Evolutionary conservation across 1,140 invertebrate species (phyloP), one percentile per base, ranked within the genome.

Genomic region (Caenorhabditis remanei): DNA sequence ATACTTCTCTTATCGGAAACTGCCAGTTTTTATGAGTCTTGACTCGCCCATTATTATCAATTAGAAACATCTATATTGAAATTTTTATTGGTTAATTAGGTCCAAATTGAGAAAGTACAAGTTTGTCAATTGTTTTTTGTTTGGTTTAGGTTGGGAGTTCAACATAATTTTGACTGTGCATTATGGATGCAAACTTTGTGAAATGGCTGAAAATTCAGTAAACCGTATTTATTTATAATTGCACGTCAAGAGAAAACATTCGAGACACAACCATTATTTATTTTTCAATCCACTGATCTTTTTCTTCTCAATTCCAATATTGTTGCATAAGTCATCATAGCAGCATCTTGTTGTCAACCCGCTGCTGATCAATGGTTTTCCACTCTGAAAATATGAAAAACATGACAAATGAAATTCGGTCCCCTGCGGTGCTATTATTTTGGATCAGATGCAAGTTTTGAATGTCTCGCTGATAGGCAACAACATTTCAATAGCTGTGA

Each of bases 81-180:
- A 71, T 19, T 71, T 43, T 71, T 71, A 71, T 71, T 71, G 40
- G 40, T 71, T 71, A 71, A 43, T 71, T 71, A n/a, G 65, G 65
- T 71, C 65, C 65, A 40, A 8, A n/a, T 58, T 11, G 24, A 9
- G 11, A 63, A 32, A 63, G 61, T 63, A 63, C 61, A 40, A 32
- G 11, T 40, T 32, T 2, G 32, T 32, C 32, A 32, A 8, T n/a
- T 14, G 21, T 63, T 63, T 63, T 58, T 58, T 58, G 55, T 58
- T 58, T 58, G 13, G 19, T 58, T n/a, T n/a, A n/a, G n/a, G 32
- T 32, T 32, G 32, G 32, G 1, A 53, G 9, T 53, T 53, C 4
- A 53, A 16, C 9, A 53, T 1, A 32, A 32, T 32, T 32, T 32
- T 32, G 2, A 32, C n/a, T n/a, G n/a, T n/a, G n/a, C n/a, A n/a